Evolutionary conservation across 2,888 invertebrate genomes (phyloP).

Genomic region (Phyllotreta striolata): DNA sequence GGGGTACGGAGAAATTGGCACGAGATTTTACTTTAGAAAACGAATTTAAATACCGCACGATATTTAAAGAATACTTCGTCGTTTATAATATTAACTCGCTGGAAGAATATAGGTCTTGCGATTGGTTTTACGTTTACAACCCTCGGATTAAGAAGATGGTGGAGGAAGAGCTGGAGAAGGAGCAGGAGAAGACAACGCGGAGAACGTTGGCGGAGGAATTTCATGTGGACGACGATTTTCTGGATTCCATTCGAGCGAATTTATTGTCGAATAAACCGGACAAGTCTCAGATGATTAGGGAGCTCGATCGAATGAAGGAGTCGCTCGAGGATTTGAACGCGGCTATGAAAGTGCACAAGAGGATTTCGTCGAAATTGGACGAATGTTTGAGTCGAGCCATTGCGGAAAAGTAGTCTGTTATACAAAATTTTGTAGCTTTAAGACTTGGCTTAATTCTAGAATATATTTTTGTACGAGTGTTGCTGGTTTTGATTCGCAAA

Average conservation of each 20-base stretch:
- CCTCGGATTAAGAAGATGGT: conserved; percentile 55
- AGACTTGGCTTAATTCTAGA: too few species aligned
- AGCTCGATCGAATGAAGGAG: conserved; percentile 50
- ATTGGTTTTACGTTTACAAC: conserved; percentile 68
- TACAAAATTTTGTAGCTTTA: too few species aligned
- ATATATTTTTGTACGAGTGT: too few species aligned
- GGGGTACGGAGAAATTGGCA: conserved; percentile 66
- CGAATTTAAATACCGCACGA: conserved; percentile 49
- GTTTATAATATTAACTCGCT: conserved; percentile 67
- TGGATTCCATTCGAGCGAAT: conserved; percentile 31
- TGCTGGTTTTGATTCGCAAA: too few species aligned
- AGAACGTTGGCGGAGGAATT: neutral
- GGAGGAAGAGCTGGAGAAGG: conserved; percentile 53
- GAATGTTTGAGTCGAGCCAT: conserved; percentile 43
- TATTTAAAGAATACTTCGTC: conserved; percentile 58
- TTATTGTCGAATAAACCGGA: conserved; percentile 30
- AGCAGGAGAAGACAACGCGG: conserved; percentile 26
- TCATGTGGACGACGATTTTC: conserved; percentile 19
- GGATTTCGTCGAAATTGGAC: conserved; percentile 49
- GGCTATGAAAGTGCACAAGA: conserved; percentile 54
- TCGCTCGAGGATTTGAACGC: conserved; percentile 56
- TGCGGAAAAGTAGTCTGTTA: conserved; percentile 31
- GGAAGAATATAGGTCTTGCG: conserved; percentile 63
- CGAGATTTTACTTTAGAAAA: conserved; percentile 54
- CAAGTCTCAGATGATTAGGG: conserved; percentile 40